Evolutionary conservation across 2,888 invertebrate genomes (phyloP).

Genomic region (Embidobia sp.): DNA sequence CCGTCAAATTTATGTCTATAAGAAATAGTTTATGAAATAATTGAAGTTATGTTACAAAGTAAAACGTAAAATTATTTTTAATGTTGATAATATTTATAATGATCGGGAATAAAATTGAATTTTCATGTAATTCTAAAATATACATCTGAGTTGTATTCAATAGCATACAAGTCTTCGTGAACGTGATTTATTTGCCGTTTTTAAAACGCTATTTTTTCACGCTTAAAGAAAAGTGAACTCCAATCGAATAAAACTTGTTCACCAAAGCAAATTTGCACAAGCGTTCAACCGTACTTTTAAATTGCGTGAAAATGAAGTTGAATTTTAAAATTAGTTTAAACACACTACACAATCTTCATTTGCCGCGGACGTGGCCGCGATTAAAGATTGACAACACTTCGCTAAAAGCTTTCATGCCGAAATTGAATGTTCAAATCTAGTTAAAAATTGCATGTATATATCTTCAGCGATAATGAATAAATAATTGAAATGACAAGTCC

Average conservation of each 20-base stretch:
- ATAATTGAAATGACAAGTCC: constrained; percentile 21
- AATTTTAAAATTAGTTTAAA: constrained; percentile 37
- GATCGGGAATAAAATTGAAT: too few relatives aligned
- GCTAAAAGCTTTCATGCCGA: constrained; percentile 26
- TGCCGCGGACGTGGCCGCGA: neutral
- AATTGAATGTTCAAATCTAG: constrained; percentile 24
- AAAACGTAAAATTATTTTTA: too few relatives aligned
- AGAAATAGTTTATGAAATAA: too few relatives aligned
- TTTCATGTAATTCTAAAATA: too few relatives aligned
- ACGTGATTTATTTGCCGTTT: too few relatives aligned
- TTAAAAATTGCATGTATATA: constrained; percentile 17
- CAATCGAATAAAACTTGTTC: constrained; percentile 34
- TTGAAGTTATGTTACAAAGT: too few relatives aligned
- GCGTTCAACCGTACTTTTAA: constrained; percentile 32
- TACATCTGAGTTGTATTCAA: too few relatives aligned
- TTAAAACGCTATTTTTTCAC: constrained; percentile 22
- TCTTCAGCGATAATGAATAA: constrained; percentile 9
- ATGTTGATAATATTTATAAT: too few relatives aligned
- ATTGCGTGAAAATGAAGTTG: constrained; percentile 34
- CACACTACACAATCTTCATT: constrained; percentile 11
- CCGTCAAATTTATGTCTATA: too few relatives aligned
- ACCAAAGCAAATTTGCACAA: constrained; percentile 32
- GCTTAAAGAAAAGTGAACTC: constrained; percentile 12
- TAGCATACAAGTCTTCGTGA: too few relatives aligned
- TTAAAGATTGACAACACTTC: constrained; percentile 33